Evolutionary conservation across 2,888 invertebrate genomes (phyloP), one percentile per base, ranked within the genome.

Genomic region (Hymenopus coronatus): DNA sequence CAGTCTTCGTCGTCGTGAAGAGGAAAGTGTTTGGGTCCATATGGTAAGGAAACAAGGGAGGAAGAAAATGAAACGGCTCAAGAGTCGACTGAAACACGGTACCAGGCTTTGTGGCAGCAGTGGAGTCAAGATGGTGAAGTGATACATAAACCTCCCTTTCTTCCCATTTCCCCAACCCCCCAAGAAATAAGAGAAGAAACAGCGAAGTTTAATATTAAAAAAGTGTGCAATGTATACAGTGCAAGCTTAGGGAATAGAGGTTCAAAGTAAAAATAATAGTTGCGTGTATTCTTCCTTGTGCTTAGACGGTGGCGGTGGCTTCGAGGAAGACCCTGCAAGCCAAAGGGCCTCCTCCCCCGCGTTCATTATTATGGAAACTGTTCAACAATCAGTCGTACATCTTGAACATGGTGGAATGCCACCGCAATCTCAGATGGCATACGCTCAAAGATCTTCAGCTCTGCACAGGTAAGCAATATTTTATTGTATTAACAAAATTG

Each of bases 361-460:
- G 54, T 40, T 54, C 81, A 88, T 54, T 89, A 89, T 88, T 85
- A 90, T 90, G 90, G 90, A 90, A 90, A 90, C 90, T 85, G 90
- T 90, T 54, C 90, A 90, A 89, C 90, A 90, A 70, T 88, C 90
- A 83, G 90, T 90, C 46, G 89, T 90, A 81, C 90, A 90, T 90
- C 89, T 90, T 88, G 91, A 91, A 87, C 92, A 91, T 90, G 90
- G 91, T 89, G 91, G 91, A 89, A 92, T 92, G 92, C 92, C 92
- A 90, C 91, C 92, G 86, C 92, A 92, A 91, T 91, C 92, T 88
- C 92, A 92, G 91, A 92, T 92, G 91, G 91, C 92, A 88, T 92
- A 91, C 91, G 91, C 91, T 83, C 91, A 91, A 90, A 90, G 92
- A 88, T 91, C 91, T 88, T 90, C 92, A 89, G 91, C 91, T 89